These are phyloP conservation scores for Drosophila repleta DNA, from an alignment of 1,140 invertebrate genomes.

Conservation along the genomic window DNA sequence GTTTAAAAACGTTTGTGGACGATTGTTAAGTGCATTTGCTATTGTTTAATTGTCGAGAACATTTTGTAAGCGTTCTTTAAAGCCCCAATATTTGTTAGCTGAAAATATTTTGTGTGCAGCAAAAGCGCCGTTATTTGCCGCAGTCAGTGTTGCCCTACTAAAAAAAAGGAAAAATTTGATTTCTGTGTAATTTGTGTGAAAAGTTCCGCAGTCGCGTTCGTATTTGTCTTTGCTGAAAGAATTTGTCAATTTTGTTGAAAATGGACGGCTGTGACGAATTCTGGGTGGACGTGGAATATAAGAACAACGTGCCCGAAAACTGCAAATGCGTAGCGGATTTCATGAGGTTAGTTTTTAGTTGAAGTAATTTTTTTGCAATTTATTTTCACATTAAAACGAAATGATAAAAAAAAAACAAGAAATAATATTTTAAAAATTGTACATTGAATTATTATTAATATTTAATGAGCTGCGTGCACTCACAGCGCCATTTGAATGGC, in stretches of 20 bases:
- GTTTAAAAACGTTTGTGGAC: slow-evolving; percentile 6
- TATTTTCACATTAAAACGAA: slow-evolving; percentile 12
- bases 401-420: no score
- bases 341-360: slow-evolving; percentile 20
- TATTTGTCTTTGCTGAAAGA: no score
- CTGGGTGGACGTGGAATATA: slow-evolving; percentile 7
- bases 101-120: background rate
- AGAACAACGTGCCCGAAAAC: background rate
- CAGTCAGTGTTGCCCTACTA: slow-evolving; percentile 17
- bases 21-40: background rate
- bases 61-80: slow-evolving; percentile 7
- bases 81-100: background rate
- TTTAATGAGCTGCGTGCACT: background rate
- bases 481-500: slow-evolving; percentile 62
- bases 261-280: background rate
- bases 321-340: background rate
- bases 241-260: background rate
- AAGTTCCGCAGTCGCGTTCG: background rate
- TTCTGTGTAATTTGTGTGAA: slow-evolving; percentile 13
- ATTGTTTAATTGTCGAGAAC: slow-evolving; percentile 17
- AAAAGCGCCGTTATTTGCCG: slow-evolving; percentile 33
- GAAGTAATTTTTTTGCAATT: background rate
- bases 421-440: background rate
- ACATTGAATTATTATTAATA: slow-evolving; percentile 5
- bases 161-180: background rate